Percentiles rank a stretch among this genome's conserved stretches.
Conservation (phyloP, 2,888 invertebrate genomes). For the Andrena flavipes region DNA sequence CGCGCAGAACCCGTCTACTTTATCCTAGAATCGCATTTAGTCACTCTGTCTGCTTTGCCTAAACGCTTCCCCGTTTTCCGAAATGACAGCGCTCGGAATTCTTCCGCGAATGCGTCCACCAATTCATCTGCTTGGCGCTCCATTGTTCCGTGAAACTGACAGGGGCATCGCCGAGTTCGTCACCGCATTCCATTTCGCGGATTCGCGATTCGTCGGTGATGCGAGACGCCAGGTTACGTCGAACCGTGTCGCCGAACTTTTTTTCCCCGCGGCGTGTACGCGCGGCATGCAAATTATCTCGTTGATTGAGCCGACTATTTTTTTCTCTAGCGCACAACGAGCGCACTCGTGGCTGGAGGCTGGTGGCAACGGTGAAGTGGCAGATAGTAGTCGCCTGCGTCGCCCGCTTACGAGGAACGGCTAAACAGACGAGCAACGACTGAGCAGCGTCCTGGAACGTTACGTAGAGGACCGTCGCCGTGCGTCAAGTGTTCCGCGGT, state of each 20-base stretch:
- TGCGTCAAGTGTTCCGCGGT: conserved; percentile 70
- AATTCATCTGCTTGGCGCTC: background rate
- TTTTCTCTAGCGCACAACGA: conserved; percentile 33
- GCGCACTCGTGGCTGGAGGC: conserved; percentile 66
- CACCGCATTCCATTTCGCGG: conserved; percentile 22
- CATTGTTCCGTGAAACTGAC: conserved; percentile 36
- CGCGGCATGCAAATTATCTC: conserved; percentile 66
- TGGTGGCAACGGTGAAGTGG: conserved; percentile 72
- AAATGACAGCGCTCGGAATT: background rate
- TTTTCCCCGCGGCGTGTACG: conserved; percentile 35
- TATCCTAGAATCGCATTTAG: background rate
- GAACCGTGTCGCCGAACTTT: conserved; percentile 11
- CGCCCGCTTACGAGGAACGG: conserved; percentile 61
- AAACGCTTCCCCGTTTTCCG: background rate
- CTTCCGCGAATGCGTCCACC: conserved; percentile 7
- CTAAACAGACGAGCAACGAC: conserved; percentile 56
- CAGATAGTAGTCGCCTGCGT: conserved; percentile 67
- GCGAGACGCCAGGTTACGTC: conserved; percentile 36
- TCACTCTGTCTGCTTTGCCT: background rate
- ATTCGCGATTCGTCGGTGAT: conserved; percentile 31
- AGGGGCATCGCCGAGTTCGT: conserved; percentile 28
- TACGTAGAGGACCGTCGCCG: conserved; percentile 65
- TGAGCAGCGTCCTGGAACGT: conserved; percentile 64
- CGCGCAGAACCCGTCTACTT: background rate
- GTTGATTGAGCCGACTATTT: conserved; percentile 62